Evolutionary conservation across 2,113 vertebrate genomes (phyloP).

Genomic region (Bubalus kerabau): DNA sequence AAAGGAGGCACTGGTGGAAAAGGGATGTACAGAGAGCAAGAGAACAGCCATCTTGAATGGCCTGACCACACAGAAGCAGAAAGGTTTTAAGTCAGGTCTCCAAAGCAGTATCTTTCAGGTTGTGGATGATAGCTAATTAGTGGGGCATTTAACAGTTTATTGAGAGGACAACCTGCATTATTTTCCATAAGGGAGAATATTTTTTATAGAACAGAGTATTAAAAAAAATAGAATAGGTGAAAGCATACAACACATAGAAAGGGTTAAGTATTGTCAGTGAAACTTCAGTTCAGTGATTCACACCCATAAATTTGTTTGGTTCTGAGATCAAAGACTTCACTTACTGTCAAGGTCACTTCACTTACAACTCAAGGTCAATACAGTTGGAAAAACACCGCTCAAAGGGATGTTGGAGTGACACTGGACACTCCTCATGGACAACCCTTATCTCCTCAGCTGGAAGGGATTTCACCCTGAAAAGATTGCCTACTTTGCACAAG

Average conservation of each 20-base stretch:
- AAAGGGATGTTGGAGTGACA: neutral
- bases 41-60: neutral
- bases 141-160: neutral
- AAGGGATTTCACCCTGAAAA: neutral
- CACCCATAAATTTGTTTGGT: neutral
- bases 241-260: neutral
- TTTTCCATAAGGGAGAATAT: neutral
- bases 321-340: neutral
- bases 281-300: neutral
- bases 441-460: neutral
- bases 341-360: neutral
- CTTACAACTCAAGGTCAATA: neutral
- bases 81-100: neutral
- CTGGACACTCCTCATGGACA: neutral
- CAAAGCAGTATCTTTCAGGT: neutral
- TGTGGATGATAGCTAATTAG: neutral
- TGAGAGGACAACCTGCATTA: neutral
- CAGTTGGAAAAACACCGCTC: neutral
- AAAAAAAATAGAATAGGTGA: neutral
- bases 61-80: neutral
- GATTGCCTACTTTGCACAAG: neutral
- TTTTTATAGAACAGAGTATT: neutral
- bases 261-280: neutral
- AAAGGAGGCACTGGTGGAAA: neutral
- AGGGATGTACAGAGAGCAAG: fast-evolving